A percentile compares a stretch with the other conserved stretches of the same genome.
These are phyloP conservation scores for Pristiophorus japonicus DNA, from an alignment of 2,113 vertebrate species.

Conservation along the genomic window DNA sequence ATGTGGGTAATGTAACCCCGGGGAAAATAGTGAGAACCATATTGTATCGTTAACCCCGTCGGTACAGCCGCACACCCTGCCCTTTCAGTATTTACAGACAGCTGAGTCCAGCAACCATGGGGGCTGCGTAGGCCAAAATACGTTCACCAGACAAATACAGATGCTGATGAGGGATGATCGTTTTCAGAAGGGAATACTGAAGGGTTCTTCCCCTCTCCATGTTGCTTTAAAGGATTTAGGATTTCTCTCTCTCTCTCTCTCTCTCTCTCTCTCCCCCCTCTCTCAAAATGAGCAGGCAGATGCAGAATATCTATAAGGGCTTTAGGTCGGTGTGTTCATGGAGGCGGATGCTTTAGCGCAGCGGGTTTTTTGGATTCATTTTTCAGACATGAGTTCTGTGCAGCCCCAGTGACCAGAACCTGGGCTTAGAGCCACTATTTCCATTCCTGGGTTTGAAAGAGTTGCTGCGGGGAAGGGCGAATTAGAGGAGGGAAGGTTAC, in stretches of 20 bases:
- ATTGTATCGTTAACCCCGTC: not conserved
- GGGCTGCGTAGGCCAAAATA: not conserved
- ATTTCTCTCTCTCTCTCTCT: not conserved
- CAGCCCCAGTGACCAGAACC: not conserved
- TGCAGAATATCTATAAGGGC: not conserved
- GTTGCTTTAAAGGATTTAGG: not conserved
- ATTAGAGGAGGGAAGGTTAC: not conserved
- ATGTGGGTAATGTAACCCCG: too few species aligned
- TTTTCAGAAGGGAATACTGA: not conserved
- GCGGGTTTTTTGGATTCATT: not conserved
- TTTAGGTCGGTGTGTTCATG: not conserved
- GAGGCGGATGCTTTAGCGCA: not conserved
- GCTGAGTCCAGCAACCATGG: not conserved
- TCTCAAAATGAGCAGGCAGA: not conserved
- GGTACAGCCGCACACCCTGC: not conserved
- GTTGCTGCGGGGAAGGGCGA: not conserved
- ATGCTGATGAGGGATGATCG: not conserved
- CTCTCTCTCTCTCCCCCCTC: too few species aligned
- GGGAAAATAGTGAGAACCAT: too few species aligned
- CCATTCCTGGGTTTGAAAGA: not conserved
- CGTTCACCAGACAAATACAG: not conserved
- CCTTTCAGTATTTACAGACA: not conserved
- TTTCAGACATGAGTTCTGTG: not conserved
- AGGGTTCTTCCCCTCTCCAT: not conserved
- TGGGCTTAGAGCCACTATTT: not conserved